Conservation (phyloP, 2,888 invertebrate species). For the Limnephilus lunatus region DNA sequence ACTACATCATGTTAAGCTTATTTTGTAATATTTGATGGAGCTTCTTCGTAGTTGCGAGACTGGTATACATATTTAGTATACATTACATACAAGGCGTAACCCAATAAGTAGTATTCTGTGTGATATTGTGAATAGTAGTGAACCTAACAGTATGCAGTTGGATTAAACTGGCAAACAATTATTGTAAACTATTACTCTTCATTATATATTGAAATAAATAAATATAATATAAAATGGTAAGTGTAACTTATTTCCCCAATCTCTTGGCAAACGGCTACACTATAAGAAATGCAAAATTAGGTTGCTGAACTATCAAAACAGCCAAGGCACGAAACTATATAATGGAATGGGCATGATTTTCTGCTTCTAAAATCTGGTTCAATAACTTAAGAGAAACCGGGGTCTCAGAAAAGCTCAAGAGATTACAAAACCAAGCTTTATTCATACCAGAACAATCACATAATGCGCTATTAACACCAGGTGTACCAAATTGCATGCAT, state of each 20-base stretch:
- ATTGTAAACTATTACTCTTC: neutral
- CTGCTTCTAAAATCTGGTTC: neutral
- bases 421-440: neutral
- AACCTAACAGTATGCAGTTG: neutral
- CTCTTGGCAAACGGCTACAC: neutral
- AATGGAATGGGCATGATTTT: neutral
- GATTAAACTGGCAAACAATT: neutral
- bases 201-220: neutral
- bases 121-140: slow-evolving; percentile 4
- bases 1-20: neutral
- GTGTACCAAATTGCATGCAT: too few species aligned
- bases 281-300: neutral
- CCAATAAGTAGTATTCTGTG: neutral
- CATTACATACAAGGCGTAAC: neutral
- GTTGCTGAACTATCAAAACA: neutral
- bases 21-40: neutral
- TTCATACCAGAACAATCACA: neutral
- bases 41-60: slow-evolving; percentile 7
- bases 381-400: neutral
- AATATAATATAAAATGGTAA: neutral
- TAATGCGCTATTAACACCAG: too few species aligned
- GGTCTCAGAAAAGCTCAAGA: neutral
- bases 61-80: neutral
- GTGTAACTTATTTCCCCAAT: neutral
- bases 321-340: neutral